Conservation (phyloP, 2,113 vertebrate genomes). For the Morone chrysops region DNA sequence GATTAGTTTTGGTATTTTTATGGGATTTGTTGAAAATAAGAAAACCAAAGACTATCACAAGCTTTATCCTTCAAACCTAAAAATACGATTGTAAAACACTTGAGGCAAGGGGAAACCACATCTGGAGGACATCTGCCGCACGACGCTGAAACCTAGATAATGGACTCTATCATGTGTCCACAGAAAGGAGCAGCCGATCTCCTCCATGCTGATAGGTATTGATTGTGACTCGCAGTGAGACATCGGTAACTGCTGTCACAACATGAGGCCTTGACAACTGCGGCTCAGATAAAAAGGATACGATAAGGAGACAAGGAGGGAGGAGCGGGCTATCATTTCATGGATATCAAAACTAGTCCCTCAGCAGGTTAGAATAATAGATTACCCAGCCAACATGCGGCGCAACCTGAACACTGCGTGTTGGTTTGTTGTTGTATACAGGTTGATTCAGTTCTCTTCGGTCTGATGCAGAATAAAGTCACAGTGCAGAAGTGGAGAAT, state of each 20-base stretch:
- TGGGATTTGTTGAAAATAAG: slow-evolving; percentile 27
- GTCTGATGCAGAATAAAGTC: slow-evolving; percentile 64
- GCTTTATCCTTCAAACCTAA: slow-evolving; percentile 27
- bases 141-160: slow-evolving; percentile 52
- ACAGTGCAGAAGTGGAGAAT: slow-evolving; percentile 73
- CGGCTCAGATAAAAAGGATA: slow-evolving; percentile 59
- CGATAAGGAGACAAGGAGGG: slow-evolving; percentile 10
- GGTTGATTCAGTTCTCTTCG: slow-evolving; percentile 47
- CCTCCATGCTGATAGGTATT: slow-evolving; percentile 65
- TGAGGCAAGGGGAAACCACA: slow-evolving; percentile 36
- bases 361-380: slow-evolving; percentile 53
- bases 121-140: slow-evolving; percentile 42
- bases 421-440: slow-evolving; percentile 32
- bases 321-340: slow-evolving; percentile 34
- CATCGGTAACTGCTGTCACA: slow-evolving; percentile 67
- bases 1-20: slow-evolving; percentile 30
- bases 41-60: background rate
- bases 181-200: slow-evolving; percentile 56
- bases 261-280: slow-evolving; percentile 50
- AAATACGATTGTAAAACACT: slow-evolving; percentile 44
- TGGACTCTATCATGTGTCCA: slow-evolving; percentile 46
- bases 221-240: slow-evolving; percentile 73
- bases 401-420: slow-evolving; percentile 38
- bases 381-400: slow-evolving; percentile 31
- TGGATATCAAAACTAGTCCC: slow-evolving; percentile 69